A percentile compares a stretch with the other conserved stretches of the same genome.
Evolutionary conservation across 2,113 vertebrate genomes (phyloP).

Genomic region (Lipophrys pholis): DNA sequence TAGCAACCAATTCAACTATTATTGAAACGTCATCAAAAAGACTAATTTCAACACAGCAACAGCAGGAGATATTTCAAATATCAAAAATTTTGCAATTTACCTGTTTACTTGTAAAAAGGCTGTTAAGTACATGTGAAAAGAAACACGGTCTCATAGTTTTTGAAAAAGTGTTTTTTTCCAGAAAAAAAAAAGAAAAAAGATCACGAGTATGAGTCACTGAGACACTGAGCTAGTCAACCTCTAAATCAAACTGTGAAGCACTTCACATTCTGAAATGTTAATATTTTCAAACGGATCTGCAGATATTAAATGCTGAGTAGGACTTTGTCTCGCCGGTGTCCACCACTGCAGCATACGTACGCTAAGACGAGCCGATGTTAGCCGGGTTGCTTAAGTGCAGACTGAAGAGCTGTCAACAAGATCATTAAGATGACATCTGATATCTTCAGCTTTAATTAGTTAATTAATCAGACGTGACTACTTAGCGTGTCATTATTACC

Average conservation of each 20-base stretch:
- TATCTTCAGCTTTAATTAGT: slow-evolving; percentile 24
- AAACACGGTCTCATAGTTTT: too few relatives aligned
- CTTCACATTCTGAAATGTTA: not conserved
- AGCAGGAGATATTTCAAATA: too few relatives aligned
- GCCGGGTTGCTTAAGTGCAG: slow-evolving; percentile 17
- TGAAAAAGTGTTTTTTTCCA: too few relatives aligned
- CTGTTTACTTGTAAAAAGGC: too few relatives aligned
- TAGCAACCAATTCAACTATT: too few relatives aligned
- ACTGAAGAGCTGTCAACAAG: slow-evolving; percentile 9
- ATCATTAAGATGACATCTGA: slow-evolving; percentile 6
- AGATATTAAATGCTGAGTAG: not conserved
- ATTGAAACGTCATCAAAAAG: too few relatives aligned
- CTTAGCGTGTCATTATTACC: slow-evolving; percentile 5
- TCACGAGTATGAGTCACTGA: too few relatives aligned
- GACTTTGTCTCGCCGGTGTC: not conserved
- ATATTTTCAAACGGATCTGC: not conserved
- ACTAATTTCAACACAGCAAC: too few relatives aligned
- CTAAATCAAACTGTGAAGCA: not conserved
- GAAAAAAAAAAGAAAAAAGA: too few relatives aligned
- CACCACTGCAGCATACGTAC: not conserved
- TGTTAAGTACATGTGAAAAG: too few relatives aligned
- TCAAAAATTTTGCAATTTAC: too few relatives aligned
- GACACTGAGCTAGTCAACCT: too few relatives aligned
- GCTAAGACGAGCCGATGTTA: not conserved
- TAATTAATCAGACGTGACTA: slow-evolving; percentile 30